Evolutionary conservation across 2,113 vertebrate genomes (phyloP).

Genomic region (Neogale vison): DNA sequence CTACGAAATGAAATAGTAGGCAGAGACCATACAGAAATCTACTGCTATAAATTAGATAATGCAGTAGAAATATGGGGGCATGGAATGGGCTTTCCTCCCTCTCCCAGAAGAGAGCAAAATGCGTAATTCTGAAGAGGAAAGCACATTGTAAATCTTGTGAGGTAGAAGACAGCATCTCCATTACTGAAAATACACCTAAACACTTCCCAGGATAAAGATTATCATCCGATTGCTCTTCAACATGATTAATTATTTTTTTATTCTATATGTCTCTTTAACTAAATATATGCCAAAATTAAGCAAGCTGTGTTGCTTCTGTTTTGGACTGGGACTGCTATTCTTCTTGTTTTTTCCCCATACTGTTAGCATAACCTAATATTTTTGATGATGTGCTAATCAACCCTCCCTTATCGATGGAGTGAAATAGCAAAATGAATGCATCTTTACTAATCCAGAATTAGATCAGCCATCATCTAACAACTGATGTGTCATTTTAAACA

Average conservation of each 20-base stretch:
- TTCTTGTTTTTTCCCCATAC: rapidly evolving
- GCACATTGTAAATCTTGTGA: no score
- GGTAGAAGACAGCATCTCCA: background rate
- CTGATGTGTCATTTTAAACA: background rate
- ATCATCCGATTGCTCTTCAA: background rate
- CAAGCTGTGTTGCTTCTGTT: background rate
- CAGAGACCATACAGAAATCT: background rate
- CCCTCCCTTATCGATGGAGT: background rate
- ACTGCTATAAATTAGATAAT: no score
- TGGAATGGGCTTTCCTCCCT: background rate
- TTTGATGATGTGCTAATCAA: background rate
- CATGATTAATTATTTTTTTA: background rate
- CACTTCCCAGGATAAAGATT: background rate
- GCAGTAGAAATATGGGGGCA: background rate
- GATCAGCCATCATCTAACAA: background rate
- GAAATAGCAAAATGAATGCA: background rate
- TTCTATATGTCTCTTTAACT: background rate
- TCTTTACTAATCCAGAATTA: background rate
- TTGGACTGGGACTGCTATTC: background rate
- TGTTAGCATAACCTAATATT: background rate
- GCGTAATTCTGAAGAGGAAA: background rate
- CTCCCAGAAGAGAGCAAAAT: background rate
- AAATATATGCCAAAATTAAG: background rate
- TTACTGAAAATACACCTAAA: background rate
- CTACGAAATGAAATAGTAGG: background rate